Evolutionary conservation across 1,140 invertebrate genomes (phyloP).

Genomic region (Idris sp.): DNA sequence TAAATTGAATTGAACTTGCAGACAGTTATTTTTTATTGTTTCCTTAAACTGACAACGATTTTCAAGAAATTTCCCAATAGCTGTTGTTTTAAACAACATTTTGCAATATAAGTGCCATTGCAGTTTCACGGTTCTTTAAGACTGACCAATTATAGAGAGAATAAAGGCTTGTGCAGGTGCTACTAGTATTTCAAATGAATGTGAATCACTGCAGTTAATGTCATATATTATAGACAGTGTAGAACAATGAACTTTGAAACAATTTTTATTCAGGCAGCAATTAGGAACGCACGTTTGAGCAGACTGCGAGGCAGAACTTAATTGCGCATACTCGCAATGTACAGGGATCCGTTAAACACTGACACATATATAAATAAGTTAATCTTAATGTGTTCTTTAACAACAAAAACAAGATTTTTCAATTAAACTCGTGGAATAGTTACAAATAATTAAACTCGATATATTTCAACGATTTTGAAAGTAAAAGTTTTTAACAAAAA

Average conservation of each 20-base stretch:
- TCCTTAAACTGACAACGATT: too few relatives aligned
- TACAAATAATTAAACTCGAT: too few relatives aligned
- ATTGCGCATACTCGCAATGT: conserved; percentile 65
- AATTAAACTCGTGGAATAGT: background rate
- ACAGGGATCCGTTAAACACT: conserved; percentile 65
- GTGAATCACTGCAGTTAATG: conserved; percentile 45
- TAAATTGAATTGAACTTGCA: too few relatives aligned
- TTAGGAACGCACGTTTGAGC: conserved; percentile 64
- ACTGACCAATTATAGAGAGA: conserved; percentile 30
- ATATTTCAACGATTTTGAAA: too few relatives aligned
- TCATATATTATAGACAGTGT: conserved; percentile 43
- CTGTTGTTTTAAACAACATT: conserved; percentile 12
- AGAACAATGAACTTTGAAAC: conserved; percentile 53
- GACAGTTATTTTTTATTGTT: too few relatives aligned
- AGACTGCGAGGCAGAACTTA: conserved; percentile 68
- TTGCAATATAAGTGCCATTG: conserved; percentile 15
- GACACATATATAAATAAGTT: conserved; percentile 46
- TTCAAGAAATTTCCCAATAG: too few relatives aligned
- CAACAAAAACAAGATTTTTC: conserved; percentile 4
- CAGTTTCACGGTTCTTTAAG: conserved; percentile 27
- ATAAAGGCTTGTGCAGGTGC: conserved; percentile 40
- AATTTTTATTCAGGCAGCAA: conserved; percentile 60
- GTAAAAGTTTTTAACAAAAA: too few relatives aligned
- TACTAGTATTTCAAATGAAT: conserved; percentile 29
- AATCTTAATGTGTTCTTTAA: conserved; percentile 28